phyloP scores from a whole-genome alignment of 2,888 invertebrate species.

The Athalia circularis region DNA sequence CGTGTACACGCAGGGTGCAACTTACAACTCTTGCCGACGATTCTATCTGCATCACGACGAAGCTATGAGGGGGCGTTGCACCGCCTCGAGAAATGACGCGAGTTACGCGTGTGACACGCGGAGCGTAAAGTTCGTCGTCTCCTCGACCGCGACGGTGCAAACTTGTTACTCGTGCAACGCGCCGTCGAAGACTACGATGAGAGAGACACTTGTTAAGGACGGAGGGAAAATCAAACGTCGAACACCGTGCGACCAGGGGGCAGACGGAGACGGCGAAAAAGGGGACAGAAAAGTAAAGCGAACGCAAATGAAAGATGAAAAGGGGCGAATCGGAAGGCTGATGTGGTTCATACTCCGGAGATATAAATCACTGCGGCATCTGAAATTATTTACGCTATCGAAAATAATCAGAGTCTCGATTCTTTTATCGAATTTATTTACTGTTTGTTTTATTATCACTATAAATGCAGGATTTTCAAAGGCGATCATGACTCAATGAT shows the following conservation, averaged over 20 bases:
- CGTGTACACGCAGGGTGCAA: not conserved
- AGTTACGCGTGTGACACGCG: constrained; percentile 51
- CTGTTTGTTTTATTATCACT: not conserved
- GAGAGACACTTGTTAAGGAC: not conserved
- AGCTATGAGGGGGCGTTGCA: constrained; percentile 55
- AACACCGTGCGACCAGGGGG: not conserved
- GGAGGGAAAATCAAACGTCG: not conserved
- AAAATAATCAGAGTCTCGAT: not conserved
- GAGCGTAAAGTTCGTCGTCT: constrained; percentile 53
- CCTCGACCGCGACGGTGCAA: constrained; percentile 32
- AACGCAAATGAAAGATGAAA: no score
- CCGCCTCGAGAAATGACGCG: constrained; percentile 47
- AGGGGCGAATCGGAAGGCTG: no score
- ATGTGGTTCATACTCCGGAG: no score
- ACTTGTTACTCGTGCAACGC: no score
- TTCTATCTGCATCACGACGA: constrained; percentile 57
- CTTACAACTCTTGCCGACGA: constrained; percentile 57
- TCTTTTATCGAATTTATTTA: no score
- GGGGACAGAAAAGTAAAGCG: not conserved
- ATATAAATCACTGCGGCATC: no score
- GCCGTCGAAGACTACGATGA: not conserved
- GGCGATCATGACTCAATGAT: no score
- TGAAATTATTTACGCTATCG: no score
- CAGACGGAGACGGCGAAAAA: not conserved
- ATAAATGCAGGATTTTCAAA: no score